Evolutionary conservation across 2,797 vertebrate species (phyloP), one percentile per base, ranked within the genome.

Genomic region (Pseudomugil tenellus): DNA sequence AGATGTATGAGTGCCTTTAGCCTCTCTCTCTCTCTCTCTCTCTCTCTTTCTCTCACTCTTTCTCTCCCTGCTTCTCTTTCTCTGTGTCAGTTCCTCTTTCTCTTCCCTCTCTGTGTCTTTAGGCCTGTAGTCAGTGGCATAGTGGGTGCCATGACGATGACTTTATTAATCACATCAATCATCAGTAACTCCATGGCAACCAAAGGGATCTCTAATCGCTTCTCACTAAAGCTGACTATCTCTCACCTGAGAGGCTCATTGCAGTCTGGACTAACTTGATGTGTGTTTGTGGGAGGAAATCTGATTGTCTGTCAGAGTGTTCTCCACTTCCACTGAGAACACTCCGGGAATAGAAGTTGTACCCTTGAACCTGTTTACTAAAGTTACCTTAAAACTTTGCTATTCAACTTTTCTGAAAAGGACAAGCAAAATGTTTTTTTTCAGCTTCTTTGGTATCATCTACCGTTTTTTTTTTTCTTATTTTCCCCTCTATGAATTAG

Each of bases 121-220:
- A 88, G 74, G 83, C 79, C 84, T 65, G 74, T 67, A 80, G 86
- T 89, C 84, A 84, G 74, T 74, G 66, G 77, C 86, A 81, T 72
- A 51, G 85, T 87, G 81, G 86, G 80, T 64, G 71, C 84, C 85
- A 90, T 90, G 88, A 91, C 91, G 89, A 89, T 84, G 84, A 84
- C 83, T 94, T 93, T 94, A 95, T 93, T 93, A 95, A 93, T 92
- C 88, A 90, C 92, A 94, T 94, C 93, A 92, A 93, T 95, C 93
- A 93, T 91, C 72, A 21, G 83, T 87, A 90, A 90, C 81, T 83
- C 88, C 87, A 84, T 76, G 71, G 79, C 64, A 64, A 90, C 92
- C 76, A 77, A 85, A 76, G 91, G 88, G 90, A 90, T 77, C 88
- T 83, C 78, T 91, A 90, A 91, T 92, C 85, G 75, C 83, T 79